phyloP scores from a whole-genome alignment of 1,140 invertebrate species.

The Lepidotrigona ventralis region DNA sequence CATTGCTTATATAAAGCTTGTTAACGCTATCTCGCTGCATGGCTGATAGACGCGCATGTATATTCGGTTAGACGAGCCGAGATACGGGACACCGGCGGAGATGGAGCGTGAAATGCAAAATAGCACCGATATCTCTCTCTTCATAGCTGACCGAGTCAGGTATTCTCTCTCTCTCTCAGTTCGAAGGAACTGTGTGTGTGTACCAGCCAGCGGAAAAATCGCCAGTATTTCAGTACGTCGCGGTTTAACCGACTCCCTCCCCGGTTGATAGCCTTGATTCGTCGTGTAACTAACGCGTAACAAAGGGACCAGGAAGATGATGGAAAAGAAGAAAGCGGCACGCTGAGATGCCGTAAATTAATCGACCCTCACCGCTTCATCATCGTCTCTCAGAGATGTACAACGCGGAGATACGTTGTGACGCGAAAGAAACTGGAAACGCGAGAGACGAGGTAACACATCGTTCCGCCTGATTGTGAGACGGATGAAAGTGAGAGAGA shows the following conservation, averaged over 20 bases:
- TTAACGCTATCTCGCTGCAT: slow-evolving; percentile 54
- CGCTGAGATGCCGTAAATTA: not conserved
- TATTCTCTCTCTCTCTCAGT: not conserved
- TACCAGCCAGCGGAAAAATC: not conserved
- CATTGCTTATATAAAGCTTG: slow-evolving; percentile 65
- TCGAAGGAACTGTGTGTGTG: not conserved
- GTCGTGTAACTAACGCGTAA: no score
- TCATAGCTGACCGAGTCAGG: not conserved
- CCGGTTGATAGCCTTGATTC: no score
- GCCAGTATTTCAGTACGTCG: not conserved
- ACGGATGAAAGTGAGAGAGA: no score
- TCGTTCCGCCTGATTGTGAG: not conserved
- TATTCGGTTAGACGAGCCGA: slow-evolving; percentile 41
- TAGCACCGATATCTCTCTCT: not conserved
- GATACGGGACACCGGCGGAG: slow-evolving; percentile 14
- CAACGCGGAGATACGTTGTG: not conserved
- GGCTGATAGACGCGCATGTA: slow-evolving; percentile 32
- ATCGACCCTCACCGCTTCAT: not conserved
- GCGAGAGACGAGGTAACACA: not conserved
- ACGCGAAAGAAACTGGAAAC: not conserved
- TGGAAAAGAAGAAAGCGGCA: not conserved
- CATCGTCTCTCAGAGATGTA: not conserved
- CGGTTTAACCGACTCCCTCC: not conserved
- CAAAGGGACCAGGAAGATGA: not conserved
- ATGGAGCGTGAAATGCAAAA: slow-evolving; percentile 38